These are phyloP conservation scores for Drosophila pseudoananassae DNA, from an alignment of 1,140 invertebrate species.

Conservation along the genomic window DNA sequence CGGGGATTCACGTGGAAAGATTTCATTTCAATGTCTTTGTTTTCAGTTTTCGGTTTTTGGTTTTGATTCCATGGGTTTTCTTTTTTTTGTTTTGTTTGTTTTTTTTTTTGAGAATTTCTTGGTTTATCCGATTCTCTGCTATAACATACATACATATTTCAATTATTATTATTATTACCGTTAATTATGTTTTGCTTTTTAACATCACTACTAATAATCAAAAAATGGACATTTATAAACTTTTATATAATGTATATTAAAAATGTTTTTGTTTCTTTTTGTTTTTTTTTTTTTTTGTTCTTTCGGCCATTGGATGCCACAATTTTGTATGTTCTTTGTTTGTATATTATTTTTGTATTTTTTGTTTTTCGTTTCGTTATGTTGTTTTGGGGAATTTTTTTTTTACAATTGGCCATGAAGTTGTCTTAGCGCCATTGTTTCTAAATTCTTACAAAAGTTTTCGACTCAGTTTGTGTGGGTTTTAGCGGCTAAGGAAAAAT, in stretches of 20 bases:
- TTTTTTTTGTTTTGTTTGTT: not conserved
- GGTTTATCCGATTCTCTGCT: slow-evolving; percentile 49
- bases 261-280: slow-evolving; percentile 51
- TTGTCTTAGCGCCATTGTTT: slow-evolving; percentile 51
- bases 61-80: not conserved
- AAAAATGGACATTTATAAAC: slow-evolving; percentile 83
- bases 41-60: slow-evolving; percentile 9
- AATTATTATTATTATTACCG: slow-evolving; percentile 64
- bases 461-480: slow-evolving; percentile 10
- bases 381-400: slow-evolving; percentile 33
- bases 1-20: slow-evolving; percentile 44
- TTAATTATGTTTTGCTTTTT: slow-evolving; percentile 57
- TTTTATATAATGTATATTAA: slow-evolving; percentile 73
- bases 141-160: slow-evolving; percentile 66
- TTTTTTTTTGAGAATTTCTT: slow-evolving; percentile 20
- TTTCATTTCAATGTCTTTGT: slow-evolving; percentile 21
- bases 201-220: slow-evolving; percentile 82
- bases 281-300: slow-evolving; percentile 19
- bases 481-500: slow-evolving; percentile 18
- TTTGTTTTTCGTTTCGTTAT: slow-evolving; percentile 3
- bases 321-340: slow-evolving; percentile 24
- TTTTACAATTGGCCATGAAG: slow-evolving; percentile 61
- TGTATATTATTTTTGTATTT: slow-evolving; percentile 4
- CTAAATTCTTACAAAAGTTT: slow-evolving; percentile 41
- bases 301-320: slow-evolving; percentile 7